A percentile compares a stretch with the other conserved stretches of the same genome.
These are phyloP conservation scores for Heliothis virescens DNA, from an alignment of 1,140 invertebrate genomes.

Conservation along the genomic window DNA sequence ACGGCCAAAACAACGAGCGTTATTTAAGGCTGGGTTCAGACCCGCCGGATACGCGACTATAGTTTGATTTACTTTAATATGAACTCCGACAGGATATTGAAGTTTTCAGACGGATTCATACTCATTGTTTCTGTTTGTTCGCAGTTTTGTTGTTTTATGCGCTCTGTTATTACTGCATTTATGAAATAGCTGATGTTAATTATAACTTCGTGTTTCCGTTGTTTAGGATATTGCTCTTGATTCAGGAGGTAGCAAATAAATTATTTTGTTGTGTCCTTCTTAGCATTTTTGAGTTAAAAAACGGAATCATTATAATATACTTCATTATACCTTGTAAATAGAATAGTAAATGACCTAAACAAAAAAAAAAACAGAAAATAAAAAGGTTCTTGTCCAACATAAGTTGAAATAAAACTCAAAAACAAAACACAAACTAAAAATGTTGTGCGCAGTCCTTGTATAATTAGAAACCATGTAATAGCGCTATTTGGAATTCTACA, in stretches of 20 bases:
- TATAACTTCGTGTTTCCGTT: neutral
- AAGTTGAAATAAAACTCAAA: slow-evolving; percentile 14
- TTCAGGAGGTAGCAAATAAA: neutral
- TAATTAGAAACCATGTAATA: slow-evolving; percentile 31
- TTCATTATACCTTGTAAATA: neutral
- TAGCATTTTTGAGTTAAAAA: too few relatives aligned
- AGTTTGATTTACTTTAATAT: slow-evolving; percentile 47
- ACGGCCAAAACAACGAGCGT: slow-evolving; percentile 76
- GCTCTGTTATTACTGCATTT: slow-evolving; percentile 13
- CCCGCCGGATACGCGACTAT: slow-evolving; percentile 48
- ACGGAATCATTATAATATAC: too few relatives aligned
- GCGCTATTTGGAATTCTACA: slow-evolving; percentile 19
- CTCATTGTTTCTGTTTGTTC: slow-evolving; percentile 23
- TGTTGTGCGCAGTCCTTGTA: neutral
- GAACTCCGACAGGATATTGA: slow-evolving; percentile 44
- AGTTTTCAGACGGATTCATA: slow-evolving; percentile 31
- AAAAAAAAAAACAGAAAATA: slow-evolving; percentile 6
- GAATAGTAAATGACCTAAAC: neutral
- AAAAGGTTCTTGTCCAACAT: neutral
- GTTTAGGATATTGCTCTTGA: too few relatives aligned
- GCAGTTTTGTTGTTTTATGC: slow-evolving; percentile 8
- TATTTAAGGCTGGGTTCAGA: slow-evolving; percentile 61
- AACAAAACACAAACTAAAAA: slow-evolving; percentile 20
- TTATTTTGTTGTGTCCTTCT: too few relatives aligned
- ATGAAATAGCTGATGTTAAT: neutral